Evolutionary conservation across 2,797 vertebrate genomes (phyloP), one percentile per base, ranked within the genome.

Genomic region (Anniella stebbinsi): DNA sequence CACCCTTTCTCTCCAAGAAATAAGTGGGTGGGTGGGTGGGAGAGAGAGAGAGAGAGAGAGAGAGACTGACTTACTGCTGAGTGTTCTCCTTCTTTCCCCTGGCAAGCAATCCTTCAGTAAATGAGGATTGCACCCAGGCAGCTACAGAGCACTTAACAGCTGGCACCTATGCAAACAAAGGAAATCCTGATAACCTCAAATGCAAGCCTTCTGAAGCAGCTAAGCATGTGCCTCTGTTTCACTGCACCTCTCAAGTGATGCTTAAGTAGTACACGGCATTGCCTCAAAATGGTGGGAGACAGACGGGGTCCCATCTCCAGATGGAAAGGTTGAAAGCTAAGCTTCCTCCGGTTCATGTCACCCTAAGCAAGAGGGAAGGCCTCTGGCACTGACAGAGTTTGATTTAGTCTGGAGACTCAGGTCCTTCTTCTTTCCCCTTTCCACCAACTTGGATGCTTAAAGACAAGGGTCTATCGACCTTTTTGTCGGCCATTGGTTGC

Each of bases 91-190:
- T 8, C 38, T 63, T 54, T 18, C 57, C 78, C 51, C 60, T 76
- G 75, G 60, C 70, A 89, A 67, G 18, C 60, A 45, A 67, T 51
- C 57, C 86, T 60, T 38, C 33, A 13, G 48, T 8, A 88, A 88
- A 86, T 57, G 78, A 88, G 57, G 60, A 45, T 28, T 81, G 78
- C 70, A 77, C 48, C 87, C 90, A 88, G 57, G 72, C 51, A 54
- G 86, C 80, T 69, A n/a, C 36, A 54, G 36, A 88, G 83, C 87
- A 76, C 80, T 91, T 87, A 84, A 48, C 38, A 82, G 90, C 77
- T 81, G n/a, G 73, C 80, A 87, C 63, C 72, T 48, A 21, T 3
- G 23, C 78, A 30, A 75, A 41, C 60, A 77, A 69, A 86, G 82
- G 84, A 89, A 76, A 76, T 48, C 84, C 80, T 4, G n/a, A 76